A percentile compares a stretch with the other conserved stretches of the same genome.
Evolutionary conservation across 2,113 vertebrate species (phyloP).

Genomic region (Neogale vison): DNA sequence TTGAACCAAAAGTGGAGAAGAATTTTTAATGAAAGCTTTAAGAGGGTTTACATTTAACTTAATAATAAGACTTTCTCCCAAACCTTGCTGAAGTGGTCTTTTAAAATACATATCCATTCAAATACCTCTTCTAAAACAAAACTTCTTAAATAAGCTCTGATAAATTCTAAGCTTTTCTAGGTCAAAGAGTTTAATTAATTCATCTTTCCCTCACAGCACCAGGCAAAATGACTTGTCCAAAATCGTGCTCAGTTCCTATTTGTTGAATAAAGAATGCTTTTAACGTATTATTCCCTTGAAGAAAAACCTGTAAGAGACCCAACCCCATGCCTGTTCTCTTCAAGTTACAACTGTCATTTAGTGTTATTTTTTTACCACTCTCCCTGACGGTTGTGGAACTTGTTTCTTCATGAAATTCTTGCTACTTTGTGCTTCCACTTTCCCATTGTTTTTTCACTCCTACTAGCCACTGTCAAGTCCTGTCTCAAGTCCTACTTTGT

Average conservation of each 20-base stretch:
- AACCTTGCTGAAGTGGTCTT: not conserved
- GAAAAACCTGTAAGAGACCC: not conserved
- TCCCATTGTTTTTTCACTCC: not conserved
- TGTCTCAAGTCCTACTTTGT: not conserved
- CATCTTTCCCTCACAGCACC: not conserved
- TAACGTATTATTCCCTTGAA: not conserved
- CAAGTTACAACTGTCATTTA: not conserved
- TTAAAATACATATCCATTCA: not conserved
- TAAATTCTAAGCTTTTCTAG: not conserved
- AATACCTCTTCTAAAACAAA: not conserved
- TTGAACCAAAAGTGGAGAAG: not conserved
- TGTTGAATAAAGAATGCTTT: not conserved
- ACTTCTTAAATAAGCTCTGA: not conserved
- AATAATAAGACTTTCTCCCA: not conserved
- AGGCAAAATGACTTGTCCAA: not conserved
- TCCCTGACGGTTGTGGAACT: no score
- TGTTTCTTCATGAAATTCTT: not conserved
- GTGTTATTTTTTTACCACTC: not conserved
- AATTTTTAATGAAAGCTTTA: conserved; percentile 35
- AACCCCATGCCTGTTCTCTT: not conserved
- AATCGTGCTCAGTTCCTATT: not conserved
- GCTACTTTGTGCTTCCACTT: not conserved
- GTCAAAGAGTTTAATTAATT: not conserved
- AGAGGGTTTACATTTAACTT: not conserved
- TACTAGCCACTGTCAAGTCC: not conserved